Percentiles rank a stretch among this genome's conserved stretches.
Evolutionary conservation across 2,113 vertebrate species (phyloP).

Genomic region (Eudyptes chrysolophus): DNA sequence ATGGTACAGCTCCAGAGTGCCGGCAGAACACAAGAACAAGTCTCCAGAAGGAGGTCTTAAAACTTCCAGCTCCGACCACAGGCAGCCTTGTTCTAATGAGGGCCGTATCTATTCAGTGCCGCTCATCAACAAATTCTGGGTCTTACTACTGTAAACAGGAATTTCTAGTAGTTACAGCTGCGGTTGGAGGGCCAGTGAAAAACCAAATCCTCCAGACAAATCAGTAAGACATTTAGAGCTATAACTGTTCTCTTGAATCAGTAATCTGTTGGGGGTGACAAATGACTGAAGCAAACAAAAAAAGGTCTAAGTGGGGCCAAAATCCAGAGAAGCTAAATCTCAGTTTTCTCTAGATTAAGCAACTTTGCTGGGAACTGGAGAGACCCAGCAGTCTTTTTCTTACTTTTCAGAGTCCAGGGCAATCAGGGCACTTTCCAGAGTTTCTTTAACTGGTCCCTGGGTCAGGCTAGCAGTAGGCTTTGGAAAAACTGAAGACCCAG

Average conservation of each 20-base stretch:
- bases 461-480: constrained; percentile 70
- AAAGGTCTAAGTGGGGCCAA: neutral
- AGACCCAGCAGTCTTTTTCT: neutral
- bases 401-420: constrained; percentile 96
- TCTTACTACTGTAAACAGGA: neutral
- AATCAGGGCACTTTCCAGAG: constrained; percentile 88
- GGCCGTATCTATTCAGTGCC: neutral
- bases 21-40: neutral
- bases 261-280: neutral
- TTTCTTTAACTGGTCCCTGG: constrained; percentile 84
- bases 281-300: neutral
- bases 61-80: neutral
- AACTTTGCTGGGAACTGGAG: neutral
- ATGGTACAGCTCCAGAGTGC: neutral
- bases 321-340: neutral
- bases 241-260: neutral
- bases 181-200: neutral
- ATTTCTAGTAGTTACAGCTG: neutral
- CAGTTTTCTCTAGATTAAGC: neutral
- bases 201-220: neutral
- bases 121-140: neutral
- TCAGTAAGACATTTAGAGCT: neutral
- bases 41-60: neutral
- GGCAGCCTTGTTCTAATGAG: neutral
- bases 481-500: constrained; percentile 69